Percentiles rank a stretch among this genome's conserved stretches.
These are phyloP conservation scores for Xiphorhynchus elegans DNA, from an alignment of 2,113 vertebrate species.

Conservation along the genomic window DNA sequence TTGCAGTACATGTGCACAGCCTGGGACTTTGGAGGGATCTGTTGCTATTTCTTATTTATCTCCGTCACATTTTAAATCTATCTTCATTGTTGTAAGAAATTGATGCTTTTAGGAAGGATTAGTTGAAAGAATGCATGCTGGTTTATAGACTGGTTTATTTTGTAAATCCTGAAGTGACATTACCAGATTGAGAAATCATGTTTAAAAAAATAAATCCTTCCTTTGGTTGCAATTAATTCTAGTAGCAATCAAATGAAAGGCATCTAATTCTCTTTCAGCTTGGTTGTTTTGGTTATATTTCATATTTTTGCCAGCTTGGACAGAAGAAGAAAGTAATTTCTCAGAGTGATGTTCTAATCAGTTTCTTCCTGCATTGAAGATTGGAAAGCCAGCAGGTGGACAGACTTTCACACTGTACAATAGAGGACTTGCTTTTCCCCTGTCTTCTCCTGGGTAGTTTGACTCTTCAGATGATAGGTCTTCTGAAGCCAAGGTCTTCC, in stretches of 20 bases:
- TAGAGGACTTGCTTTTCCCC: neutral
- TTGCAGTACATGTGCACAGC: neutral
- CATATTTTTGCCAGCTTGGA: neutral
- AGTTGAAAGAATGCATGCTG: neutral
- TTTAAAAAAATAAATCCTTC: neutral
- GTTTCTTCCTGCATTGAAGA: neutral
- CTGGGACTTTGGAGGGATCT: neutral
- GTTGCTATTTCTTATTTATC: neutral
- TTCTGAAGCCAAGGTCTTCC: neutral
- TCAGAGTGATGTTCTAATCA: neutral
- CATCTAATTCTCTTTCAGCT: neutral
- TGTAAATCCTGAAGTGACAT: neutral
- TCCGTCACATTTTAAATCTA: neutral
- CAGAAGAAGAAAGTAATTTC: neutral
- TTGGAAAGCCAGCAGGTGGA: neutral
- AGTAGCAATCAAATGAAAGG: neutral
- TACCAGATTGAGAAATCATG: neutral
- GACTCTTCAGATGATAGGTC: neutral
- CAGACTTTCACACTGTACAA: neutral
- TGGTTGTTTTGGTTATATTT: neutral
- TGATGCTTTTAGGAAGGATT: neutral
- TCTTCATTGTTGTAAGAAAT: neutral
- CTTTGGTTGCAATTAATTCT: neutral
- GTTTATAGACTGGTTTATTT: neutral
- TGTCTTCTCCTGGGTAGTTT: neutral